Evolutionary conservation across 2,113 vertebrate genomes (phyloP), one percentile per base, ranked within the genome.

Genomic region (Circaetus cinerascens): DNA sequence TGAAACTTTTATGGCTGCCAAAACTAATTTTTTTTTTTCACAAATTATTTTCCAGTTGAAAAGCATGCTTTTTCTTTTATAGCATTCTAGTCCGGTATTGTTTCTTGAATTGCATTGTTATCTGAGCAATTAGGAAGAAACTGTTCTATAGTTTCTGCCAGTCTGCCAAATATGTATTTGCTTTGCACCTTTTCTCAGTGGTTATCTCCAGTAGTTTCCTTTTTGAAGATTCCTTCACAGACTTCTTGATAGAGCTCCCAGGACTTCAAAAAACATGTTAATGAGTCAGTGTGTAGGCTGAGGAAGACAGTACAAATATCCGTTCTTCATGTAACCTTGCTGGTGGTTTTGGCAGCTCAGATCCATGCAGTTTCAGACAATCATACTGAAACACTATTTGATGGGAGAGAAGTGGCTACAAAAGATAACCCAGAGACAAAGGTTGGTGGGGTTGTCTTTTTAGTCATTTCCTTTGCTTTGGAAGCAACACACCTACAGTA

Each of bases 281-380:
- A 72, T 64, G 64, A 93, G 73, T 94, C 83, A 91, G 36, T 53
- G 64, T 95, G 93, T 93, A 95, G 83, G 94, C 79, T 94, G 86
- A 80, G 46, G 40, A 91, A 77, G 80, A 51, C 68, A 50, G 56
- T 46, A 22, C 51, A 64, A n/a, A 66, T 82, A 48, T 25, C 14
- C 2, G 2, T 82, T 64, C 90, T 88, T 92, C 83, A 27, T 23
- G 9, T 67, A 91, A 91, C 19, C n/a, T 87, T 60, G 15, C 50
- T 45, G 22, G 30, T 91, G 79, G 68, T 86, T 95, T 92, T 48
- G 55, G 63, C 56, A 86, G 60, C 84, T 94, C 86, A 85, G 66
- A 87, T 72, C n/a, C 43, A 76, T 50, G 64, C 60, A 64, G 80
- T 89, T 91, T 82, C 93, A 91, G 66, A 36, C n/a, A 96, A 78